Percentiles rank a stretch among this genome's conserved stretches.
Conservation (phyloP, 2,888 invertebrate genomes). For the Scrobipalpa costella region DNA sequence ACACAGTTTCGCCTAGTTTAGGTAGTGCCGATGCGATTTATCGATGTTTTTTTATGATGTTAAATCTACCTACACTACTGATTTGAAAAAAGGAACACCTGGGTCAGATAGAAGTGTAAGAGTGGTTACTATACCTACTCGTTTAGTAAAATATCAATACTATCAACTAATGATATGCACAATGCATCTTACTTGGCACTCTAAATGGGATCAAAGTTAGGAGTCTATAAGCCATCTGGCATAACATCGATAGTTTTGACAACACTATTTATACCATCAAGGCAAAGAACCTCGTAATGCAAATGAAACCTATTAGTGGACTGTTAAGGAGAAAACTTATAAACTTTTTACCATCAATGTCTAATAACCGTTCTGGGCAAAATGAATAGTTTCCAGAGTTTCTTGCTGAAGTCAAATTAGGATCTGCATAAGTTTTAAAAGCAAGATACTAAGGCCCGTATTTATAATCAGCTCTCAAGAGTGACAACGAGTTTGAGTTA, state of each 20-base stretch:
- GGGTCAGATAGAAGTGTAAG: too few relatives aligned
- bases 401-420: neutral
- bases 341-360: neutral
- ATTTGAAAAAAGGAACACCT: too few relatives aligned
- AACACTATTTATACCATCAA: neutral
- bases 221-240: too few relatives aligned
- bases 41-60: too few relatives aligned
- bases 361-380: conserved; percentile 2
- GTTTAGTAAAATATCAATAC: too few relatives aligned
- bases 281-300: conserved; percentile 16
- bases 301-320: conserved; percentile 12
- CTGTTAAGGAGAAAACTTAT: conserved; percentile 1
- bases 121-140: too few relatives aligned
- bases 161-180: too few relatives aligned
- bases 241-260: neutral
- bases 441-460: neutral
- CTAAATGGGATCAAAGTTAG: too few relatives aligned
- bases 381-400: conserved; percentile 1
- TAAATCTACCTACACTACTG: too few relatives aligned
- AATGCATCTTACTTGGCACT: too few relatives aligned
- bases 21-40: neutral
- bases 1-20: neutral
- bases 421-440: neutral
- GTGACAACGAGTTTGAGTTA: too few relatives aligned
- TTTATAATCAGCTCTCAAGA: neutral